Percentiles rank a stretch among this genome's conserved stretches.
phyloP scores from a whole-genome alignment of 2,797 vertebrate genomes.

The Sebastes baramenuke region DNA sequence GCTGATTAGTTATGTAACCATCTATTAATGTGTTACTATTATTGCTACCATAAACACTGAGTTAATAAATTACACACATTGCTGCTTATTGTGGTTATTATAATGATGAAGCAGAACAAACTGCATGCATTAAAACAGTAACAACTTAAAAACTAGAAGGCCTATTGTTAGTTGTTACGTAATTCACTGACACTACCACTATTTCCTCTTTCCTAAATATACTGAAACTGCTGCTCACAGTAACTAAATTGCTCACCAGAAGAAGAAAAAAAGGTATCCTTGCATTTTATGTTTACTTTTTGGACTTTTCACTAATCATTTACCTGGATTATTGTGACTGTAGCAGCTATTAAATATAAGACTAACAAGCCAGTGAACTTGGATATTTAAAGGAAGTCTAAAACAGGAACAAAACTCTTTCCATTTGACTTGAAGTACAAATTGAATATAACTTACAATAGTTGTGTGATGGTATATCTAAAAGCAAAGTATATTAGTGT shows the following conservation, averaged over 20 bases:
- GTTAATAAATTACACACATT: neutral
- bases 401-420: neutral
- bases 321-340: neutral
- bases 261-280: neutral
- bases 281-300: neutral
- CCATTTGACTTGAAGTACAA: no score
- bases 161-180: neutral
- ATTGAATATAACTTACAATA: neutral
- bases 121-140: accelerated
- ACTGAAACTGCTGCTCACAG: neutral
- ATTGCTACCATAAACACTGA: neutral
- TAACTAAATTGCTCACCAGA: neutral
- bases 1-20: neutral
- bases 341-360: no score
- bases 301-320: neutral
- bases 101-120: neutral
- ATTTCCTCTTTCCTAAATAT: conserved; percentile 14
- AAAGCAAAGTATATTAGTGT: no score
- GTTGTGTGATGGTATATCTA: neutral
- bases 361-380: neutral
- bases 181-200: neutral
- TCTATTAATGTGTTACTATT: neutral
- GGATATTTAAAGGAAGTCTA: neutral
- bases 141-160: neutral
- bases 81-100: neutral